Percentiles rank a stretch among this genome's conserved stretches.
Evolutionary conservation across 2,888 invertebrate species (phyloP).

Genomic region (Aspidapion aeneum): DNA sequence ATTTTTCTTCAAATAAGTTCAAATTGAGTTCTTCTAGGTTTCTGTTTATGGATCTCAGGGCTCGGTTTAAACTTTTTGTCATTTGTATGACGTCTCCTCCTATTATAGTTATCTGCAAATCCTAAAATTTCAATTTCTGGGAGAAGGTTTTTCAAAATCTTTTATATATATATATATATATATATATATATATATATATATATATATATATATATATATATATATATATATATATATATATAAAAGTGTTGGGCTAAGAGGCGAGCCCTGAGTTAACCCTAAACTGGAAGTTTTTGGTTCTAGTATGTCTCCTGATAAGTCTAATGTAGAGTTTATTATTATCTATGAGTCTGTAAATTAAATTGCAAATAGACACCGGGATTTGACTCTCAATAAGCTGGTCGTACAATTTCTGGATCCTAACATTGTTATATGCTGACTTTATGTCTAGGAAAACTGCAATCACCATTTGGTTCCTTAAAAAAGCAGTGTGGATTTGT

Average conservation of each 20-base stretch:
- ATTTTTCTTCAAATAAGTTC: slow-evolving; percentile 10
- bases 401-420: not conserved
- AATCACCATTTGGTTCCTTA: not conserved
- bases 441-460: not conserved
- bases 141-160: not conserved
- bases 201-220: too few species aligned
- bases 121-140: not conserved
- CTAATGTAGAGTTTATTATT: not conserved
- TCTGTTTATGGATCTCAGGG: not conserved
- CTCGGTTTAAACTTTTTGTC: not conserved
- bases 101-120: not conserved
- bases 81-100: not conserved
- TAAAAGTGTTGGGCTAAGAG: not conserved
- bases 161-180: too few species aligned
- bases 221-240: too few species aligned
- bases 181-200: too few species aligned
- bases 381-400: too few species aligned
- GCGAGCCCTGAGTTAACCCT: not conserved
- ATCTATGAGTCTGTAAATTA: not conserved
- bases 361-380: too few species aligned
- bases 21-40: not conserved
- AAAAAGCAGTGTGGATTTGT: too few species aligned
- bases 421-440: not conserved
- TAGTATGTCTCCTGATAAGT: not conserved
- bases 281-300: not conserved